Evolutionary conservation across 2,113 vertebrate genomes (phyloP), one percentile per base, ranked within the genome.

Genomic region (Anser cygnoides): DNA sequence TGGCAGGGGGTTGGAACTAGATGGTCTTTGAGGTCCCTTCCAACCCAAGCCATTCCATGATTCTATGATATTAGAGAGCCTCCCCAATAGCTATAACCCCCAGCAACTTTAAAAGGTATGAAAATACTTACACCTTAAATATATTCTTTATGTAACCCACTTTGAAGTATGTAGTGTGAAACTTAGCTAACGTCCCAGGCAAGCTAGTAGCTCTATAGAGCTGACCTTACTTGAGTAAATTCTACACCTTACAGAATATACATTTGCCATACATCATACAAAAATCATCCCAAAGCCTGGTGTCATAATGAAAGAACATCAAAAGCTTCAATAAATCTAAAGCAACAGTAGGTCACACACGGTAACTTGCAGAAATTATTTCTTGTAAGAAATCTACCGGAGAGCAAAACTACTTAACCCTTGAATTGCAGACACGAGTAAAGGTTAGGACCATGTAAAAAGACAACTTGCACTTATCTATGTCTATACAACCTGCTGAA

Each of bases 401-500:
- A 25, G 31, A 72, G 28, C 26, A 80, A 52, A 80, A 75, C 25
- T 80, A 21, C 2, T 0, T 26, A 46, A 66, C 41, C 57, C 35
- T 35, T 15, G 41, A 58, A 22, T 39, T 35, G 11, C 29, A 83
- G 67, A n/a, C 1, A 2, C 6, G 22, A 70, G 8, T 43, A 61
- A 87, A 75, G 31, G 25, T 39, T 9, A 84, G 46, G 28, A 58
- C 21, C 18, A 46, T 20, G 26, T 7, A 85, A 75, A 23, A 37
- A 92, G 72, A 41, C 49, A 68, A 25, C 6, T 54, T 29, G 18
- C 20, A 91, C 31, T 16, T 13, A 17, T 13, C 15, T 54, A 12
- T 43, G 54, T 66, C 39, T 35, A 0, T 5, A 73, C 73, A 21
- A 61, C 58, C 25, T 37, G 29, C 9, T 1, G 0, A 1, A n/a